Evolutionary conservation across 1,140 invertebrate species (phyloP), one percentile per base, ranked within the genome.

Genomic region (Temnothorax longispinosus): DNA sequence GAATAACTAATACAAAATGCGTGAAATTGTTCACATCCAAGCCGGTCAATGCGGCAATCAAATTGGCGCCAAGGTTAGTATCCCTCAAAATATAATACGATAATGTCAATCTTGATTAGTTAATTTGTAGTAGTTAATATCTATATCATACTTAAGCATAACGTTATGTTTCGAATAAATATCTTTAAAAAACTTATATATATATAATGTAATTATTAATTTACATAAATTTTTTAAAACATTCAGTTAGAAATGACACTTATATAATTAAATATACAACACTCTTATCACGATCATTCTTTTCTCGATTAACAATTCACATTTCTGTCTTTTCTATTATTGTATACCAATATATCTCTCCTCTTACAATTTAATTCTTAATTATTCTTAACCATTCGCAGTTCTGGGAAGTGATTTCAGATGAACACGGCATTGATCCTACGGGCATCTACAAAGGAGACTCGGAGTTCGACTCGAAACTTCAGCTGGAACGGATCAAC

Each of bases 41-140:
- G 97, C 97, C 84, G 98, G 98, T 64, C 98, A 99, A 93, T 99
- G 98, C 94, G 98, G 98, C 75, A 99, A 99, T 95, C 98, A 98
- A 95, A 98, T 98, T 92, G 98, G 98, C 92, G 97, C 97, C 84
- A 98, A 98, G 97, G 97, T 98, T 87, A 91, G 87, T 90, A 58
- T 69, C 2, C 2, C 3, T 3, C 4, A 15, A 74, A 72, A 74
- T 74, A 21, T 64, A 72, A 82, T 35, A 47, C 10, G 6, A 54
- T 27, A 60, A 82, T 60, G 18, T 58, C 52, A 41, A 52, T 67
- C 35, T 58, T 11, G 3, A 71, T 47, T 56, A 27, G n/a, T 54
- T 21, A 11, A 65, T 32, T n/a, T 13, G 32, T 27, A 27, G 1
- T 67, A 0, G 27, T 1, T 10, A 13, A 69, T 21, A 44, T 41